Conservation (phyloP, 2,888 invertebrate genomes). For the Hyposoter dolosus region DNA sequence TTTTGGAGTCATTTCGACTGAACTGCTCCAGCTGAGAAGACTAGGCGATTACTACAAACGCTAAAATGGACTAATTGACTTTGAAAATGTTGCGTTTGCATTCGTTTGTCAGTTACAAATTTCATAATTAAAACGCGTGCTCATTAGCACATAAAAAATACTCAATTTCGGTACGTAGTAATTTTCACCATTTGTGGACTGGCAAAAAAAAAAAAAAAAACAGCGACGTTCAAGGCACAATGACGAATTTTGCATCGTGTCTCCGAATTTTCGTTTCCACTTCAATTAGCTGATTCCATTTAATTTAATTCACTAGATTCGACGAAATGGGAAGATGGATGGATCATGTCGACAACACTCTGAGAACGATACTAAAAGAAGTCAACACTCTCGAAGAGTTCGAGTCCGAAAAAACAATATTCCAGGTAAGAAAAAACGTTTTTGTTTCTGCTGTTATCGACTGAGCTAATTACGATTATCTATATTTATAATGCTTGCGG, state of each 20-base stretch:
- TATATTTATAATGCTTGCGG: constrained; percentile 69
- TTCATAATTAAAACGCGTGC: too few species aligned
- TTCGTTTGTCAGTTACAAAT: too few species aligned
- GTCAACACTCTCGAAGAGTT: constrained; percentile 95
- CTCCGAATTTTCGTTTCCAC: neutral
- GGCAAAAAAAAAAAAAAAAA: too few species aligned
- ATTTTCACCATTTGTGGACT: neutral
- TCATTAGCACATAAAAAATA: too few species aligned
- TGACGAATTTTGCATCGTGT: neutral
- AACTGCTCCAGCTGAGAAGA: too few species aligned
- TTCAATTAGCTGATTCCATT: neutral
- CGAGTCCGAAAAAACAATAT: constrained; percentile 94
- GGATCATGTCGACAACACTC: constrained; percentile 93
- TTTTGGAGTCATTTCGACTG: too few species aligned
- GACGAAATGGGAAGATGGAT: constrained; percentile 95
- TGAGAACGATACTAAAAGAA: constrained; percentile 93
- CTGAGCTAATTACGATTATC: constrained; percentile 51
- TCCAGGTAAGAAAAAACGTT: constrained; percentile 89
- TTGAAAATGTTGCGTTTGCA: too few species aligned
- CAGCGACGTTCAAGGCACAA: neutral
- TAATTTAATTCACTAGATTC: constrained; percentile 85
- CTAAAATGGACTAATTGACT: too few species aligned
- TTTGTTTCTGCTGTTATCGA: constrained; percentile 32
- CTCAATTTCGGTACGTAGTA: too few species aligned
- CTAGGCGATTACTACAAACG: too few species aligned